Conservation (phyloP, 2,113 vertebrate genomes). For the Syngnathoides biaculeatus region DNA sequence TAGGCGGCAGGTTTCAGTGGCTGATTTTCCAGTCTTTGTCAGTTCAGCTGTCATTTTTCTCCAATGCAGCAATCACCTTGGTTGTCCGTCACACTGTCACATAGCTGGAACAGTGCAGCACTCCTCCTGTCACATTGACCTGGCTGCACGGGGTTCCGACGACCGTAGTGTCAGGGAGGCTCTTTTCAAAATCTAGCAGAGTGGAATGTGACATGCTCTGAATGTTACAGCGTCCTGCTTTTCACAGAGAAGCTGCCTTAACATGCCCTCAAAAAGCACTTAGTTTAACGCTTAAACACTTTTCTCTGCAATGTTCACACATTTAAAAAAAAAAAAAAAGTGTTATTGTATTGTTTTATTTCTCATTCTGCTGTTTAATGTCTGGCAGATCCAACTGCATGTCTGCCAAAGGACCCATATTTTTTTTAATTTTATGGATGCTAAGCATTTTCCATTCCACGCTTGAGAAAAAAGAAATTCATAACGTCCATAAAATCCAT, state of each 20-base stretch:
- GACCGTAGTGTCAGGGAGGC: neutral
- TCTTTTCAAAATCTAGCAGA: neutral
- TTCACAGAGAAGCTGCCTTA: neutral
- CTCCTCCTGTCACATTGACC: slow-evolving; percentile 11
- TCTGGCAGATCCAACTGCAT: too few species aligned
- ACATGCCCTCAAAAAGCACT: neutral
- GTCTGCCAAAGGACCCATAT: too few species aligned
- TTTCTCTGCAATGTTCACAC: neutral
- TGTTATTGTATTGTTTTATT: too few species aligned
- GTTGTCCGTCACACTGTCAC: slow-evolving; percentile 10
- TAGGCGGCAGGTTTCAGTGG: neutral
- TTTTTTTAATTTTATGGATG: too few species aligned
- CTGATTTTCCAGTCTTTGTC: neutral
- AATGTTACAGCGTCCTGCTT: neutral
- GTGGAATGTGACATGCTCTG: neutral
- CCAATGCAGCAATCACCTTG: neutral
- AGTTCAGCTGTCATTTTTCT: slow-evolving; percentile 4
- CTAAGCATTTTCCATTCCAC: too few species aligned
- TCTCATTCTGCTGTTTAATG: too few species aligned
- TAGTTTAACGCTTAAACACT: neutral
- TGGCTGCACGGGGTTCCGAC: neutral
- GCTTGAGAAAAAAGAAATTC: too few species aligned
- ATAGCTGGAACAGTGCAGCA: slow-evolving; percentile 5
- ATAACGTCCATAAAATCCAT: too few species aligned
- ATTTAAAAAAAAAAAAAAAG: neutral